These are phyloP conservation scores for Drosophila prosaltans DNA, from an alignment of 1,140 invertebrate genomes.

Conservation along the genomic window DNA sequence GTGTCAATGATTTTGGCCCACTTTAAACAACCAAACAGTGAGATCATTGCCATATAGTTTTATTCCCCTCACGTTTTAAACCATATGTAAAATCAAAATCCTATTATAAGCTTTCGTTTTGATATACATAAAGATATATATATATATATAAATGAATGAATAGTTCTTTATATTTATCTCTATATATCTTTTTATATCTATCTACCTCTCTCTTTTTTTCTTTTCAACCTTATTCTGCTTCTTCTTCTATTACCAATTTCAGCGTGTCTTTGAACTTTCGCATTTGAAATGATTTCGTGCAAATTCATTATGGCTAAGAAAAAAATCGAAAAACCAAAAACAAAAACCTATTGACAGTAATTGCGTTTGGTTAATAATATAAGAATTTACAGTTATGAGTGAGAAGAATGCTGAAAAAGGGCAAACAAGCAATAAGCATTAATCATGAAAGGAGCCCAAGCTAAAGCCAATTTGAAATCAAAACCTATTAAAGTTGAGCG, in stretches of 20 bases:
- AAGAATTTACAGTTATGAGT: conserved; percentile 68
- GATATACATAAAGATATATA: neutral
- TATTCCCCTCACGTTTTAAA: conserved; percentile 55
- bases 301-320: conserved; percentile 62
- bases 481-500: conserved; percentile 42
- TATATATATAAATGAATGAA: neutral
- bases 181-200: conserved; percentile 1
- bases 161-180: neutral
- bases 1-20: conserved; percentile 56
- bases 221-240: neutral
- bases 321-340: conserved; percentile 23
- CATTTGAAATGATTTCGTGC: conserved; percentile 63
- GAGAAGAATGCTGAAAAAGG: conserved; percentile 42
- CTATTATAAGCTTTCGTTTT: conserved; percentile 71
- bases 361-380: conserved; percentile 70
- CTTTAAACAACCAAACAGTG: conserved; percentile 31
- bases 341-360: conserved; percentile 72
- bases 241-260: conserved; percentile 1
- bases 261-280: conserved; percentile 77
- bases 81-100: conserved; percentile 77
- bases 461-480: conserved; percentile 43
- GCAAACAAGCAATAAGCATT: conserved; percentile 61
- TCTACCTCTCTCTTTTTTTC: neutral
- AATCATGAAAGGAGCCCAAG: conserved; percentile 51
- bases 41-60: conserved; percentile 60